phyloP scores from a whole-genome alignment of 1,140 invertebrate species.

The Sarcophaga bullata region DNA sequence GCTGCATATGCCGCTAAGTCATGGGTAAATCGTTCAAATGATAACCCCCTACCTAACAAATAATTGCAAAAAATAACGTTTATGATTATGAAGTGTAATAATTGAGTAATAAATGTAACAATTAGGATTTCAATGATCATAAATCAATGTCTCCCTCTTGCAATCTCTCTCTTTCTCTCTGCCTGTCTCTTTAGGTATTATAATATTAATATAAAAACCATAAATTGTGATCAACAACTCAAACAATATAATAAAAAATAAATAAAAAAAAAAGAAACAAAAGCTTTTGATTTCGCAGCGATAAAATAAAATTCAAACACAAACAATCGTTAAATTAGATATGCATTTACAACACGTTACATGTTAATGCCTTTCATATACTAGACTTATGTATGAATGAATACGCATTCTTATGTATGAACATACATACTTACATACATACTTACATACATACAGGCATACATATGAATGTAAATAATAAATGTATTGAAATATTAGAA shows the following conservation, averaged over 20 bases:
- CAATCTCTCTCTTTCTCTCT: background rate
- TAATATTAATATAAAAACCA: slow-evolving; percentile 22
- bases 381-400: too few species aligned
- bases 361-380: background rate
- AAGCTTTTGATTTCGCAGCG: background rate
- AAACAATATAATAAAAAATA: background rate
- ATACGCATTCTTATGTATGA: too few species aligned
- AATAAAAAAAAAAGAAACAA: background rate
- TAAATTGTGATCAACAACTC: slow-evolving; percentile 15
- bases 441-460: too few species aligned
- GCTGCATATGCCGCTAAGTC: too few species aligned
- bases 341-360: background rate
- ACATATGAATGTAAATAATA: too few species aligned
- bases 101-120: background rate
- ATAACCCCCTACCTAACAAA: too few species aligned
- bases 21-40: too few species aligned
- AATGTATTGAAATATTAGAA: too few species aligned
- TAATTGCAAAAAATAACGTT: too few species aligned
- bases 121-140: slow-evolving; percentile 1
- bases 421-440: too few species aligned
- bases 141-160: background rate
- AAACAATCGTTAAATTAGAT: slow-evolving; percentile 7
- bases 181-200: background rate
- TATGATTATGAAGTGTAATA: too few species aligned
- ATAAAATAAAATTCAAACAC: background rate